phyloP scores from a whole-genome alignment of 2,797 vertebrate species.

The Anguilla pacifica region DNA sequence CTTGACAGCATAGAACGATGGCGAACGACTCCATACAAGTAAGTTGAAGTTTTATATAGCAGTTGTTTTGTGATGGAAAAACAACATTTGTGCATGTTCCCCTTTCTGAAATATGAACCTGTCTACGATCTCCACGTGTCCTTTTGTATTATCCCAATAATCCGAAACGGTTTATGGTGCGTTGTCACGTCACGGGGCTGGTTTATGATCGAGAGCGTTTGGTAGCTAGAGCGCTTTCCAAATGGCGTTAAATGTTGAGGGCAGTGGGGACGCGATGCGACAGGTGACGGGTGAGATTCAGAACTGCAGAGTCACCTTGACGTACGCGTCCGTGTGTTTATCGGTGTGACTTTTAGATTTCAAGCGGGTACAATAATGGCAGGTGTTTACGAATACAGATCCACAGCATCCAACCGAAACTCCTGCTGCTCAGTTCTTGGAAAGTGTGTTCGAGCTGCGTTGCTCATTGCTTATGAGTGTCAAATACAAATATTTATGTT shows the following conservation, averaged over 20 bases:
- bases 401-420: not conserved
- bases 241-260: not conserved
- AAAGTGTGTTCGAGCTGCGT: not conserved
- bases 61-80: not conserved
- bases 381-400: constrained; percentile 38
- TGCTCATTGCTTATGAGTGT: constrained; percentile 30
- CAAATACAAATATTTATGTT: constrained; percentile 47
- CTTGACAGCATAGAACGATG: constrained; percentile 55
- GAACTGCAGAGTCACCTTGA: constrained; percentile 16
- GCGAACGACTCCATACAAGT: constrained; percentile 79
- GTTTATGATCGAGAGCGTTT: not conserved
- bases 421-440: not conserved
- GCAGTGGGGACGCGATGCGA: not conserved
- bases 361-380: constrained; percentile 4
- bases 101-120: constrained; percentile 24
- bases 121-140: constrained; percentile 16
- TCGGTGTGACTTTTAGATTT: not conserved
- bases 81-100: not conserved
- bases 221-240: not conserved
- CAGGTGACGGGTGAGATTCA: not conserved
- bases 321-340: not conserved
- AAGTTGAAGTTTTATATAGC: constrained; percentile 54
- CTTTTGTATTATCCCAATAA: constrained; percentile 22
- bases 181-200: not conserved
- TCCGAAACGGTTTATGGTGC: constrained; percentile 14